Evolutionary conservation across 2,797 vertebrate species (phyloP), one percentile per base, ranked within the genome.

Genomic region (Geotrypetes seraphini): DNA sequence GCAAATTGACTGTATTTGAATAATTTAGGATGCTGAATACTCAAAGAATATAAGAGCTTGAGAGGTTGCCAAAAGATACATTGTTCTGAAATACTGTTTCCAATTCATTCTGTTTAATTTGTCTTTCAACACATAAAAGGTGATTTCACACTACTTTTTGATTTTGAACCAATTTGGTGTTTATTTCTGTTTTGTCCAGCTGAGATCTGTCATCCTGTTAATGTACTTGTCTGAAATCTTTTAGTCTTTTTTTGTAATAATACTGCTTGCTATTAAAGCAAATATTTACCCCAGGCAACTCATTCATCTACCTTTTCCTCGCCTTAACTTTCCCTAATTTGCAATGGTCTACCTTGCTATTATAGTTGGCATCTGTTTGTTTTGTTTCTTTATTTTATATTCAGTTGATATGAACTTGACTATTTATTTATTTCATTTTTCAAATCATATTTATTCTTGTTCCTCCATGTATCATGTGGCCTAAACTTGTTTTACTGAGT

Each of bases 121-220:
- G 1, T 50, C 43, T 56, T 28, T 38, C 31, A 27, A 20, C 11
- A 39, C 57, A 42, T 28, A 33, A 7, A 47, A 8, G 6, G 14
- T 21, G 36, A 33, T 47, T 45, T 43, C 43, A 0, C 0, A 7
- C 62, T 42, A 36, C 11, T 19, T 55, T 61, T 53, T 68, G 23
- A 37, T 36, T 69, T 66, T 34, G 21, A 64, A 49, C 14, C 31
- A 15, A 11, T 45, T 57, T 43, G 28, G 12, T 10, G 22, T 46
- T 51, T 10, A 22, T 46, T 51, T 45, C 49, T 48, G 39, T 17
- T 67, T 53, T 62, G 37, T 63, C 37, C 43, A 30, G 11, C 25
- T 64, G 40, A 32, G 3, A 55, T 50, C 33, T 49, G 2, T 44
- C 39, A 45, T 42, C 20, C 18, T 27, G 15, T 62, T 54, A 12